These are phyloP conservation scores for Drosophila ercepeae DNA, from an alignment of 1,140 invertebrate species.

Conservation along the genomic window DNA sequence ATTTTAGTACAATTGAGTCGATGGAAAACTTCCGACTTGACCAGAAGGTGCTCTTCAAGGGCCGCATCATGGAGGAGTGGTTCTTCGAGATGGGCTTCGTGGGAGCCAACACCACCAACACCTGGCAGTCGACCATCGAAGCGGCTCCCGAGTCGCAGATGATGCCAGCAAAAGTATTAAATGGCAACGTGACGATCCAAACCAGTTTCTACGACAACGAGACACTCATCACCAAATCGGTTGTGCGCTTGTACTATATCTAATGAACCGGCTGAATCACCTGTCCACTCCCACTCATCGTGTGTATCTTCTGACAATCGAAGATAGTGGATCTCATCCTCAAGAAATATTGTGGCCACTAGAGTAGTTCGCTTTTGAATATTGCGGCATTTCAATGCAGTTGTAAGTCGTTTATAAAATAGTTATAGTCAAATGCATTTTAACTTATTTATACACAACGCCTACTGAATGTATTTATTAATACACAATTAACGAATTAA, in stretches of 20 bases:
- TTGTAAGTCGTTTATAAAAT: constrained; percentile 66
- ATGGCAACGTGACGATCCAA: constrained; percentile 99
- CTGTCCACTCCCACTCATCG: constrained; percentile 13
- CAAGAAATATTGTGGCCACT: constrained; percentile 11
- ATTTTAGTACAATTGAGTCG: constrained; percentile 98
- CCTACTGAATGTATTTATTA: constrained; percentile 58
- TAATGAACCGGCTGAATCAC: constrained; percentile 84
- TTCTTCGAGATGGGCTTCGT: constrained; percentile 99
- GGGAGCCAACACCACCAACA: constrained; percentile 99
- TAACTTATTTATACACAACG: constrained; percentile 58
- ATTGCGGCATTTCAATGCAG: constrained; percentile 68
- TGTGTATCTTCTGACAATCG: constrained; percentile 9
- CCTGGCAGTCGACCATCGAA: constrained; percentile 99
- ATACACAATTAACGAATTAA: constrained; percentile 62
- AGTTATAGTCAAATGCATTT: constrained; percentile 76
- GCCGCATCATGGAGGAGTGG: constrained; percentile 97
- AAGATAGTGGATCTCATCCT: not conserved
- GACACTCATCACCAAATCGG: constrained; percentile 96
- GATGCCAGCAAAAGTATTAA: constrained; percentile 99
- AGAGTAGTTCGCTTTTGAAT: constrained; percentile 23
- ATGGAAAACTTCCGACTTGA: constrained; percentile 99
- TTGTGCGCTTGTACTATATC: constrained; percentile 97
- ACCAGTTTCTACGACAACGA: constrained; percentile 99
- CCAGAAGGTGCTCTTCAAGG: constrained; percentile 94
- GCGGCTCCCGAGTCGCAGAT: constrained; percentile 99